Evolutionary conservation across 2,888 invertebrate species (phyloP).

Genomic region (Sminthurinus aureus): DNA sequence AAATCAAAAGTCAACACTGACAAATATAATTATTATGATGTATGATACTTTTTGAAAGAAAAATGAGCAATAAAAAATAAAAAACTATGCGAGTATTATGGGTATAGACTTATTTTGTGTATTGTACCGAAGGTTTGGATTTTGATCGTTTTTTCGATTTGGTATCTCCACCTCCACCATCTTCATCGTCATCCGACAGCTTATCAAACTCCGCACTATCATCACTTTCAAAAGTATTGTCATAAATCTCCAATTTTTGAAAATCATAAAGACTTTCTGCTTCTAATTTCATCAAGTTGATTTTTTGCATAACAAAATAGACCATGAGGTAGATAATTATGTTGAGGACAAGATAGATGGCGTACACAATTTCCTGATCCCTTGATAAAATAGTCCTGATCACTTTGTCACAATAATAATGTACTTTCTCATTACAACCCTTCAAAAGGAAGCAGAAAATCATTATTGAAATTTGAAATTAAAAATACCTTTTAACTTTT

Average conservation of each 20-base stretch:
- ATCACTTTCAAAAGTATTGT: slow-evolving; percentile 36
- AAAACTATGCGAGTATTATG: neutral
- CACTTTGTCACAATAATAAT: neutral
- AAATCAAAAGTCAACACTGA: neutral
- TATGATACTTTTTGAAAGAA: too few relatives aligned
- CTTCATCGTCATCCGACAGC: slow-evolving; percentile 12
- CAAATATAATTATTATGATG: too few relatives aligned
- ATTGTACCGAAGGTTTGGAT: neutral
- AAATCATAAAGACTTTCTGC: slow-evolving; percentile 27
- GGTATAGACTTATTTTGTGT: neutral
- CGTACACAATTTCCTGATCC: slow-evolving; percentile 4
- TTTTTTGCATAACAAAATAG: slow-evolving; percentile 28
- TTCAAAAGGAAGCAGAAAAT: neutral
- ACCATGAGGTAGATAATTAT: slow-evolving; percentile 24
- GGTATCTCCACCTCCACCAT: neutral
- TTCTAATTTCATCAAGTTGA: slow-evolving; percentile 29
- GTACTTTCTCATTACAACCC: slow-evolving; percentile 12
- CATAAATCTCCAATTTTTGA: slow-evolving; percentile 31
- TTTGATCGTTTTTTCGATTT: neutral
- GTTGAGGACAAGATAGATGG: slow-evolving; percentile 2
- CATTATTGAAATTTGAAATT: neutral
- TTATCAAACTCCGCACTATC: slow-evolving; percentile 38
- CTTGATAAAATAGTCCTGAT: neutral
- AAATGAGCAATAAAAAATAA: neutral
- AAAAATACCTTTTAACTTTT: neutral